Evolutionary conservation across 2,113 vertebrate species (phyloP).

Genomic region (Hippocampus abdominalis): DNA sequence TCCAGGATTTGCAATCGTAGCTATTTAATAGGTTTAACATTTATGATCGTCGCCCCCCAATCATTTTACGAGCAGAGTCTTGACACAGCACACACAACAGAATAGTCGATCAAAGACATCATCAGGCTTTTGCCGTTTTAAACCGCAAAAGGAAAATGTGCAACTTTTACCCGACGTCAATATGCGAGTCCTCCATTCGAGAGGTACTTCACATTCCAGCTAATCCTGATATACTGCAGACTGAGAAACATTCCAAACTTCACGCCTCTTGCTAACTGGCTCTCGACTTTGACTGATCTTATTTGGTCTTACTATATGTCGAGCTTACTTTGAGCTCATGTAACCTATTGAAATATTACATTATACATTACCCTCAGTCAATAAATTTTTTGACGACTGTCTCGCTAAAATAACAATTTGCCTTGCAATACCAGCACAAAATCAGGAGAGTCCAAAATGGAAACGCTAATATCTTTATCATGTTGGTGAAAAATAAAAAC

Average conservation of each 20-base stretch:
- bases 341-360: not conserved
- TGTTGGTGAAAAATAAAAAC: constrained; percentile 26
- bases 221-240: too few relatives aligned
- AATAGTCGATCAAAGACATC: too few relatives aligned
- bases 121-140: too few relatives aligned
- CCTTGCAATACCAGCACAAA: not conserved
- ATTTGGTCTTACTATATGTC: not conserved
- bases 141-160: too few relatives aligned
- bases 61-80: too few relatives aligned
- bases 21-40: too few relatives aligned
- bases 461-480: constrained; percentile 28
- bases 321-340: not conserved
- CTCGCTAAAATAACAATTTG: not conserved
- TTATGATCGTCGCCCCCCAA: too few relatives aligned
- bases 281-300: not conserved
- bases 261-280: not conserved
- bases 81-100: too few relatives aligned
- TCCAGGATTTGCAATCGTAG: too few relatives aligned
- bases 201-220: too few relatives aligned
- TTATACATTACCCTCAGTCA: not conserved
- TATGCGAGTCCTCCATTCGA: too few relatives aligned
- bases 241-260: not conserved
- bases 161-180: too few relatives aligned
- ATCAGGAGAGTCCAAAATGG: not conserved
- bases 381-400: not conserved